These are phyloP conservation scores for Stenotaenia linearis DNA, from an alignment of 2,888 invertebrate genomes.

Conservation along the genomic window DNA sequence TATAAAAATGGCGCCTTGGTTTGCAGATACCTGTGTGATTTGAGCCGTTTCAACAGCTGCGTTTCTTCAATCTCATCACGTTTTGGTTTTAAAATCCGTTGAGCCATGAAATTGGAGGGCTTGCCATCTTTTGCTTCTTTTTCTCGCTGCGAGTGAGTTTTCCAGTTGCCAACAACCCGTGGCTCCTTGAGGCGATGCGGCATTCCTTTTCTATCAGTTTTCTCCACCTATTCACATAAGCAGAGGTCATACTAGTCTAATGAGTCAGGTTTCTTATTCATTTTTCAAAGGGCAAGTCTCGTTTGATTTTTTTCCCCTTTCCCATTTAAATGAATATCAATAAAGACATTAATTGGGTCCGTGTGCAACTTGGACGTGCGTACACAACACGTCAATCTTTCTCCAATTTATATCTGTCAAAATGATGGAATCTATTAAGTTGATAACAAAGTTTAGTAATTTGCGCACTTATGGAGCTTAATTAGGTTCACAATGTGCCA, in stretches of 20 bases:
- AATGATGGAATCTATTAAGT: not conserved
- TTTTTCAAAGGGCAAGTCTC: not conserved
- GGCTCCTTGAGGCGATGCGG: conserved; percentile 2
- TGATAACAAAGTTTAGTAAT: not conserved
- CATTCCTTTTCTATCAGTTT: conserved; percentile 16
- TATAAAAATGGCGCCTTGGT: not conserved
- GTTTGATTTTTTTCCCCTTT: not conserved
- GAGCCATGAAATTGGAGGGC: conserved; percentile 24
- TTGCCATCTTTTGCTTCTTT: conserved; percentile 24
- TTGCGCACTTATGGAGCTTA: not conserved
- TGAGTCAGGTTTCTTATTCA: not conserved
- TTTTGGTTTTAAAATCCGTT: conserved; percentile 21
- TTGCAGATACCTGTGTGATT: conserved; percentile 17
- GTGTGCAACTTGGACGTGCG: not conserved
- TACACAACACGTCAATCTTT: not conserved
- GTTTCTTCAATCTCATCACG: conserved; percentile 17
- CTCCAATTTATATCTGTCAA: not conserved
- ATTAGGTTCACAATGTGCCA: not conserved
- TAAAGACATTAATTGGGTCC: not conserved
- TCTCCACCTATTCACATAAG: conserved; percentile 13
- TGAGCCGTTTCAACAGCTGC: not conserved
- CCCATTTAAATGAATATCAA: not conserved
- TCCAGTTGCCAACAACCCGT: conserved; percentile 10
- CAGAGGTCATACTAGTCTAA: conserved; percentile 3
- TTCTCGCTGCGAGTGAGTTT: not conserved